Evolutionary conservation across 2,888 invertebrate genomes (phyloP), one percentile per base, ranked within the genome.

Genomic region (Epirrhoe tristata): DNA sequence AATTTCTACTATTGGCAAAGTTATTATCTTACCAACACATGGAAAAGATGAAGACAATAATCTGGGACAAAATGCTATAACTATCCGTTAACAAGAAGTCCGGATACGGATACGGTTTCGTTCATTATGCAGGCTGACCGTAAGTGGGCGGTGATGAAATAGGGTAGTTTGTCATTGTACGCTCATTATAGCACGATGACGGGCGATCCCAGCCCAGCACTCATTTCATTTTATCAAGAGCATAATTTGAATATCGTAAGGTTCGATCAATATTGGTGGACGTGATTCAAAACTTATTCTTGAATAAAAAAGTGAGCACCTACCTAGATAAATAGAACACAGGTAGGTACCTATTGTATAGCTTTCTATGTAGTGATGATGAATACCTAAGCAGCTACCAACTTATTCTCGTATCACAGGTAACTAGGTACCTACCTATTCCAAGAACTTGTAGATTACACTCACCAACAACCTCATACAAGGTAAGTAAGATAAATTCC

Each of bases 91-190:
- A 78, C 73, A 71, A 65, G 59, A 59, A 65, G 67, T 77, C 77
- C 74, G 76, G 78, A 79, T 77, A 80, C 77, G 77, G 77, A 78
- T 77, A 68, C 73, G 61, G 75, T 75, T 74, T 73, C 74, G 78
- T 79, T 80, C 81, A 78, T 83, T 81, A 78, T 70, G 77, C n/a
- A n/a, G n/a, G n/a, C 73, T 79, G 78, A 74, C 81, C 75, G 78
- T 77, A 77, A 77, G 86, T 87, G 85, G 88, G 87, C 86, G 87
- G 79, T 85, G 83, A 84, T 83, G 79, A 77, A 87, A 81, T 77
- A 84, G 85, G 82, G 82, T 86, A 86, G 84, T 88, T 89, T 88
- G 82, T 89, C 87, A 88, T 86, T 81, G 75, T 77, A 82, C 79
- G 79, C 83, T 86, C 83, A 86, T 89, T 87, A 87, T 78, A 54